Evolutionary conservation across 2,797 vertebrate species (phyloP).

Genomic region (Sebastes minor): DNA sequence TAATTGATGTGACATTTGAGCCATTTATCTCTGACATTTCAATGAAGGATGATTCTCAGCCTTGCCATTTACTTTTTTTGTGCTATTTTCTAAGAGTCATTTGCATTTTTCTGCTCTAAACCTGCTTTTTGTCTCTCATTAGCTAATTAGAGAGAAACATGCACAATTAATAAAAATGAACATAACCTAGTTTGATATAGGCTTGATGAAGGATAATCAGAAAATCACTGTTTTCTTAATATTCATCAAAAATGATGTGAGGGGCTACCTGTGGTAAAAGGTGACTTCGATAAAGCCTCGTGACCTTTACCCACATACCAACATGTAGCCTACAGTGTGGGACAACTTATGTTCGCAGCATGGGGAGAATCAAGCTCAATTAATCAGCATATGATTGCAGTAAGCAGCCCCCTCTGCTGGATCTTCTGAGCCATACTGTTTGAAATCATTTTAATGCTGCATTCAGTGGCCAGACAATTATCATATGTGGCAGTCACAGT

Average conservation of each 20-base stretch:
- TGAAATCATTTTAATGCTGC: constrained; percentile 72
- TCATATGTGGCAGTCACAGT: constrained; percentile 48
- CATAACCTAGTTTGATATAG: constrained; percentile 82
- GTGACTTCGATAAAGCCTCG: constrained; percentile 78
- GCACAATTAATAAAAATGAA: constrained; percentile 83
- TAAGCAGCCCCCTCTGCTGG: constrained; percentile 86
- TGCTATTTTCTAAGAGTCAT: constrained; percentile 84
- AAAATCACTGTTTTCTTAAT: constrained; percentile 77
- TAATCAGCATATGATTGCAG: constrained; percentile 86
- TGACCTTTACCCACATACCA: constrained; percentile 83
- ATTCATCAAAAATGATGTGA: constrained; percentile 78
- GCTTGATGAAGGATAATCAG: constrained; percentile 80
- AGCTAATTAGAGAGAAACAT: constrained; percentile 82
- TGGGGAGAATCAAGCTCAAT: constrained; percentile 84
- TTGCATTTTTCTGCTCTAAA: constrained; percentile 82
- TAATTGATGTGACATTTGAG: constrained; percentile 88
- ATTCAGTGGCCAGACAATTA: constrained; percentile 67
- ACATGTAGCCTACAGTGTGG: constrained; percentile 83
- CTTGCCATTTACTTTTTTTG: constrained; percentile 85
- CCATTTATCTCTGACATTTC: constrained; percentile 88
- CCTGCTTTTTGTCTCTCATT: constrained; percentile 82
- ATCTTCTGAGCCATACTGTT: constrained; percentile 79
- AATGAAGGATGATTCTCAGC: constrained; percentile 85
- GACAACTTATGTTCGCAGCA: constrained; percentile 85
- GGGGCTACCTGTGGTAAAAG: constrained; percentile 79